Base-by-base conservation (phyloP, 1,140 invertebrate species). In the Trichonephila inaurata region DNA sequence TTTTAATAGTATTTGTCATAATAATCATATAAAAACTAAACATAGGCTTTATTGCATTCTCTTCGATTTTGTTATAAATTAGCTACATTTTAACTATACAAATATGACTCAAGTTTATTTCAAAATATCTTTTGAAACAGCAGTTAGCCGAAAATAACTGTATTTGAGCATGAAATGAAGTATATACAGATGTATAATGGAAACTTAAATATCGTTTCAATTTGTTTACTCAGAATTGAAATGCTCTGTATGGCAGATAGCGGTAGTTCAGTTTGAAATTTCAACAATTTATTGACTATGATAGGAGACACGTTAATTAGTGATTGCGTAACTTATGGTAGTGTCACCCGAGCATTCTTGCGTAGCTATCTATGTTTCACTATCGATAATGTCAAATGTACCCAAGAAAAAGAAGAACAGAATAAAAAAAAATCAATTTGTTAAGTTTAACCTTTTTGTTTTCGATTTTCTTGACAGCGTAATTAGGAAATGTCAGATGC, bases 401-500 rank as follows among this genome's bases (percentile, higher is more conserved):
- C 77, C 58, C 24, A 33, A 82, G 66, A 28, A 28, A 64, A 77
- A 89, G 33, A 69, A 62, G 61, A 77, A 89, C 19, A 64, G 28
- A 91, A 61, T 81, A 62, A 40, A 91, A 91, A n/a, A 91, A 91
- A 91, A 91, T 89, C 66, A 89, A 82, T 61, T 91, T 81, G 89
- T 91, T 91, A 91, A 91, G 89, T 91, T 82, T 82, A 82, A 82
- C 69, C 58, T 91, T 91, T 91, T 82, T 82, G 89, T 91, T 91
- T 89, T 91, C 40, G 60, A 82, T 91, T 91, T 91, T 91, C 89
- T 91, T 91, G 89, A 82, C 89, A 91, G 89, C 89, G 89, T 91
- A 91, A 91, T 91, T 91, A 91, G 89, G 89, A 91, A 91, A 91
- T 91, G 89, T 91, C 89, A 91, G 89, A 69, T 91, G 58, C 89